These are phyloP conservation scores for Saturnia japonica DNA, from an alignment of 2,888 invertebrate genomes.

Conservation along the genomic window DNA sequence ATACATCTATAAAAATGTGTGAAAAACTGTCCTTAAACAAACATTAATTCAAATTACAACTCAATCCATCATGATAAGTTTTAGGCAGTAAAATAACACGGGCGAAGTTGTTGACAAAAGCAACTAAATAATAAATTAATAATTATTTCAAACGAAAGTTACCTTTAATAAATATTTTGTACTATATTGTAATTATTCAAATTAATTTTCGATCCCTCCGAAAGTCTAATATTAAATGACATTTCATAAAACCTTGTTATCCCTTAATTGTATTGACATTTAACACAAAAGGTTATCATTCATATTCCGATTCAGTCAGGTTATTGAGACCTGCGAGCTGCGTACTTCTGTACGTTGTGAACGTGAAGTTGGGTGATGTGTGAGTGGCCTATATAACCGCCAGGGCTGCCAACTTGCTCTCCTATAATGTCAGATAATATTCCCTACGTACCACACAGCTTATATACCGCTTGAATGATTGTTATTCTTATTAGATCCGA, in stretches of 20 bases:
- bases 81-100: background rate
- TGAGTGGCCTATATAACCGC: conserved; percentile 67
- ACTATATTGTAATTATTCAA: background rate
- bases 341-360: conserved; percentile 33
- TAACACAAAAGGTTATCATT: conserved; percentile 2
- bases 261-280: conserved; percentile 9
- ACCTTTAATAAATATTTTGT: background rate
- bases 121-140: background rate
- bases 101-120: background rate
- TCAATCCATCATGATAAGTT: background rate
- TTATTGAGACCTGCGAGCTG: conserved; percentile 18
- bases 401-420: conserved; percentile 46
- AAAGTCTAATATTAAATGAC: background rate
- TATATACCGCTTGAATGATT: conserved; percentile 45
- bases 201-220: background rate
- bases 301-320: conserved; percentile 14
- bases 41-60: background rate
- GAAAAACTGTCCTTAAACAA: background rate
- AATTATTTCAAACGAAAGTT: background rate
- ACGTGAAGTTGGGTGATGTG: conserved; percentile 26
- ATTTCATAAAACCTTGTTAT: conserved; percentile 8
- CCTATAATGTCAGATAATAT: conserved; percentile 47
- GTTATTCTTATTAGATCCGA: conserved; percentile 46
- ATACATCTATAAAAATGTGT: too few relatives aligned
- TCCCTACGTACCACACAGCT: conserved; percentile 38